These are phyloP conservation scores for Rhabdornis inornatus DNA, from an alignment of 2,113 vertebrate species.

Conservation along the genomic window DNA sequence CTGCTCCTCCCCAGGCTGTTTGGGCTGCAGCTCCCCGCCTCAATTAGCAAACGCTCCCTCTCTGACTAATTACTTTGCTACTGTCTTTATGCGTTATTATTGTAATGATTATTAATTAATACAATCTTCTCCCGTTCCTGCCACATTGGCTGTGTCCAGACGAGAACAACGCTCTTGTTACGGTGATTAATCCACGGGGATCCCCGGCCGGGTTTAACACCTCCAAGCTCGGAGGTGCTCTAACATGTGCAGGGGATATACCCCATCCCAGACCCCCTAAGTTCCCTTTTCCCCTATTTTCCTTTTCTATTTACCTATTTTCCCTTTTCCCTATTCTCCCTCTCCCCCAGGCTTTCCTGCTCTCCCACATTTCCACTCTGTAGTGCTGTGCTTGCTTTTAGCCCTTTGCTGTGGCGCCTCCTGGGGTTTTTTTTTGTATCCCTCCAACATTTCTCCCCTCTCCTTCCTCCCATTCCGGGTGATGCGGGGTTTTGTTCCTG, in stretches of 20 bases:
- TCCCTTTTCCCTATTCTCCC: neutral
- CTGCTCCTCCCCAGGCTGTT: neutral
- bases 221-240: fast-evolving
- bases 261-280: fast-evolving
- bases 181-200: neutral
- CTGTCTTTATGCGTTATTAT: constrained; percentile 59
- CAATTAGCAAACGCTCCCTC: neutral
- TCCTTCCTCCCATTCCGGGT: fast-evolving
- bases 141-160: neutral
- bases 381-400: fast-evolving
- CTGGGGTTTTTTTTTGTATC: fast-evolving
- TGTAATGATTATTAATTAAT: constrained; percentile 62
- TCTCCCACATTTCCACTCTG: neutral
- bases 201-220: neutral
- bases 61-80: constrained; percentile 44
- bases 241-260: fast-evolving
- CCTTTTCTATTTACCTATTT: no score
- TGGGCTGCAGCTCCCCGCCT: neutral
- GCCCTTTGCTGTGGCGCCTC: neutral
- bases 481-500: neutral
- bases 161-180: neutral
- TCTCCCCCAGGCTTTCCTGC: neutral
- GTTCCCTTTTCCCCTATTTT: neutral
- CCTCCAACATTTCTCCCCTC: neutral
- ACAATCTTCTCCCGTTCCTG: neutral